Evolutionary conservation across 2,113 vertebrate species (phyloP).

Genomic region (Poecilia latipinna): DNA sequence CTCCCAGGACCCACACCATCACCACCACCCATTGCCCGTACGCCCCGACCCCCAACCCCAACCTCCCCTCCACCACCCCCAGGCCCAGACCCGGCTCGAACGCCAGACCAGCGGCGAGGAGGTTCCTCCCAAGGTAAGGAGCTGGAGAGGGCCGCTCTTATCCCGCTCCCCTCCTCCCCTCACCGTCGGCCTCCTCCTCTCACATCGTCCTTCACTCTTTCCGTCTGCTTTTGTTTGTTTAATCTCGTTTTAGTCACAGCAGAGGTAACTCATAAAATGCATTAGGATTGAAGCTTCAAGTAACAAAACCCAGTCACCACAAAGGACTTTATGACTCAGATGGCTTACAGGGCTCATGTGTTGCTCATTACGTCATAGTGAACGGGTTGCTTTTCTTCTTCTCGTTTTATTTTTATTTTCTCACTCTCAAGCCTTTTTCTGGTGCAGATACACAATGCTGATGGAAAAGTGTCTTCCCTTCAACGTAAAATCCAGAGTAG

Average conservation of each 20-base stretch:
- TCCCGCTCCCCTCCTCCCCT: conserved; percentile 1
- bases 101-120: conserved; percentile 89
- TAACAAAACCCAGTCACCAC: not conserved
- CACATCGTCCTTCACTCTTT: conserved; percentile 15
- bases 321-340: not conserved
- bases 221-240: conserved; percentile 10
- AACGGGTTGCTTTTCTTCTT: not conserved
- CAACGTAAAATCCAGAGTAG: no score
- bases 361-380: not conserved
- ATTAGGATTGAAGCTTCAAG: not conserved
- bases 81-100: conserved; percentile 77
- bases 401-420: not conserved
- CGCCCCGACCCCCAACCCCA: conserved; percentile 91
- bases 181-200: conserved; percentile 35
- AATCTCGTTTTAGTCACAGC: not conserved
- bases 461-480: not conserved
- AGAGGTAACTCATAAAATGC: not conserved
- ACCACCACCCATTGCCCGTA: conserved; percentile 82
- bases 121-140: conserved; percentile 94
- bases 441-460: not conserved
- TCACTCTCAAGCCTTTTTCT: not conserved
- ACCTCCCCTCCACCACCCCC: conserved; percentile 85
- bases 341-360: not conserved
- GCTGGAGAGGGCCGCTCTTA: conserved; percentile 11
- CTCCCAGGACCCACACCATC: conserved; percentile 90